Evolutionary conservation across 1,140 invertebrate genomes (phyloP).

Genomic region (Habropoda laboriosa): DNA sequence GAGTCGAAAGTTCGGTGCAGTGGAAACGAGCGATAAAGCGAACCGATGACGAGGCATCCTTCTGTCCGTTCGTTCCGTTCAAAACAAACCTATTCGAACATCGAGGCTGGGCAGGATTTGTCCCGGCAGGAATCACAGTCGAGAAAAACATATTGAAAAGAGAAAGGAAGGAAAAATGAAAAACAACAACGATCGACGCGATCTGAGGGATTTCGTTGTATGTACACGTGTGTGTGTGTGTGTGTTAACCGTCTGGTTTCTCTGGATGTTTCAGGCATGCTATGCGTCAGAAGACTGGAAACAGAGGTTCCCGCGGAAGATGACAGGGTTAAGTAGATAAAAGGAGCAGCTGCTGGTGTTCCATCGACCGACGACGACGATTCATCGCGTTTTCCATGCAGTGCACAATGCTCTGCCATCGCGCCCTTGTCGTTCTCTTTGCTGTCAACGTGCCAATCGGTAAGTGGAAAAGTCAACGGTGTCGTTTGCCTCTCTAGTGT

Average conservation of each 20-base stretch:
- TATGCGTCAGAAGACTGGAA: constrained; percentile 66
- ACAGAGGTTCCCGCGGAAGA: constrained; percentile 67
- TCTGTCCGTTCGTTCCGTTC: constrained; percentile 12
- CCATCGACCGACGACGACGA: constrained; percentile 55
- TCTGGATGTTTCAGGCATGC: constrained; percentile 67
- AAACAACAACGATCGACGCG: constrained; percentile 12
- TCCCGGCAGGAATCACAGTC: too few species aligned
- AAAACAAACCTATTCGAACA: neutral
- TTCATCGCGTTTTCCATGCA: constrained; percentile 58
- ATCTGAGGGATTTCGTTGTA: too few species aligned
- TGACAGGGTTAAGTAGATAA: constrained; percentile 76
- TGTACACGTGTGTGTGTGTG: too few species aligned
- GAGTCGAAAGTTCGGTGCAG: constrained; percentile 64
- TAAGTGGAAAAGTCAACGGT: constrained; percentile 58
- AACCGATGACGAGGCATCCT: constrained; percentile 8
- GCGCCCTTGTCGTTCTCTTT: constrained; percentile 74
- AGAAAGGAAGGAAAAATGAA: neutral
- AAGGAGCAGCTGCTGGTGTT: constrained; percentile 38
- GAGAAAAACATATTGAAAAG: too few species aligned
- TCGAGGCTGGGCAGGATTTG: too few species aligned
- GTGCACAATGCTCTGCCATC: constrained; percentile 76
- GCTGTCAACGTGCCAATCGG: constrained; percentile 78
- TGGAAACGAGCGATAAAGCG: constrained; percentile 68
- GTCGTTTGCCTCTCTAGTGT: neutral
- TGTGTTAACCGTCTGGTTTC: neutral